Evolutionary conservation across 30 jellyfish, hydroid and myxozoan species (phyloP), one percentile per base, ranked within the genome.

Genomic region (Hydractinia symbiolongicarpus): DNA sequence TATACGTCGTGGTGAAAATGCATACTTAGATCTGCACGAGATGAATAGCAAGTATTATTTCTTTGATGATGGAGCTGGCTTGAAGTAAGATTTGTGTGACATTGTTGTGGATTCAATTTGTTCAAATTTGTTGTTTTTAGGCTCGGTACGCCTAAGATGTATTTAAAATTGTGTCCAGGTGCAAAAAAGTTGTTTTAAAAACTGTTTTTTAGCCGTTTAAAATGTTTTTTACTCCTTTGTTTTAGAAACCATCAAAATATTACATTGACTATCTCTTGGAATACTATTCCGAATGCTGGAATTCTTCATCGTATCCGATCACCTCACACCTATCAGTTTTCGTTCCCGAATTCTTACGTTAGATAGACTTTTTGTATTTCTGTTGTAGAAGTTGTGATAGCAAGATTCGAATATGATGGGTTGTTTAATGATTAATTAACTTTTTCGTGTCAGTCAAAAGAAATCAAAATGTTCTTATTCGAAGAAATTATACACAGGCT

Each of bases 21-120:
- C 97, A 13, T 56, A 54, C 20, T 54, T 90, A 50, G 90, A 90
- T 54, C 95, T 85, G 67, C 88, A 79, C 0, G 90, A 78, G 40
- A 90, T 84, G 95, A 90, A 90, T 77, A 67, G 95, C 40, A 90
- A 90, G 69, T 90, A 90, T 82, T 90, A 90, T 82, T 90, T 90
- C 72, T 90, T 90, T 76, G 97, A 90, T 79, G 97, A 90, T 86
- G 97, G 97, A 19, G 80, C 89, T 67, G 97, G 97, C 20, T 70
- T 89, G 44, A 84, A 88, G 96, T 89, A 19, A 15, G 88, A 53
- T 5, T 54, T 4, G n/a, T 77, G 14, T 56, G 11, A 3, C 54
- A 5, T 56, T 77, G 56, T 62, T 77, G 53, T 19, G 77, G 74
- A 58, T 13, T 64, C 6, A 6, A 30, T 0, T 30, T 30, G 44